These are phyloP conservation scores for Abscondita cerata DNA, from an alignment of 2,888 invertebrate species.

Conservation along the genomic window DNA sequence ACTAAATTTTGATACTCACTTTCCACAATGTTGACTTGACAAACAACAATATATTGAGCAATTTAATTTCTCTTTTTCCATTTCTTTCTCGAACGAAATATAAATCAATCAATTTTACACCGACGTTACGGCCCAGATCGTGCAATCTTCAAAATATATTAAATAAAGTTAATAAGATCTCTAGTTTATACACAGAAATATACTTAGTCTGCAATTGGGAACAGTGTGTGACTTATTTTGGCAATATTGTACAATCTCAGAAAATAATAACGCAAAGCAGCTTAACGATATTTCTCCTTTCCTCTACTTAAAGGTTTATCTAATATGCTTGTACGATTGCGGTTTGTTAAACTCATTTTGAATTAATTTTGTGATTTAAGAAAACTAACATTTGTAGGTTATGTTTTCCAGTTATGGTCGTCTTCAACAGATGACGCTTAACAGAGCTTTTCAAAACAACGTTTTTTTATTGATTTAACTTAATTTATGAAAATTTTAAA, in stretches of 20 bases:
- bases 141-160: constrained; percentile 77
- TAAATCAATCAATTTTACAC: constrained; percentile 89
- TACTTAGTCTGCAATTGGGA: constrained; percentile 92
- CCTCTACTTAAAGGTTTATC: constrained; percentile 93
- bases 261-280: constrained; percentile 94
- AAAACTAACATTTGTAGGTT: too few species aligned
- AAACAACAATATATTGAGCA: constrained; percentile 93
- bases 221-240: constrained; percentile 95
- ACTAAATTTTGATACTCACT: constrained; percentile 58
- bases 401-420: too few species aligned
- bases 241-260: constrained; percentile 98
- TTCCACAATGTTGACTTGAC: constrained; percentile 98
- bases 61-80: constrained; percentile 92
- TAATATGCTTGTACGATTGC: constrained; percentile 79
- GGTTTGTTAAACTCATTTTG: constrained; percentile 58
- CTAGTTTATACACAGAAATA: too few species aligned
- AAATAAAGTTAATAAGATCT: too few species aligned
- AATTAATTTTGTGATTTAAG: too few species aligned
- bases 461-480: too few species aligned
- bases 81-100: constrained; percentile 93
- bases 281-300: constrained; percentile 92
- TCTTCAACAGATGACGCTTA: too few species aligned
- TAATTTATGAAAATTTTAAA: too few species aligned
- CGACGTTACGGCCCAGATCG: constrained; percentile 95
- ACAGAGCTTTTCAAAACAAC: too few species aligned